Evolutionary conservation across 2,888 invertebrate genomes (phyloP).

Genomic region (Automeris io): DNA sequence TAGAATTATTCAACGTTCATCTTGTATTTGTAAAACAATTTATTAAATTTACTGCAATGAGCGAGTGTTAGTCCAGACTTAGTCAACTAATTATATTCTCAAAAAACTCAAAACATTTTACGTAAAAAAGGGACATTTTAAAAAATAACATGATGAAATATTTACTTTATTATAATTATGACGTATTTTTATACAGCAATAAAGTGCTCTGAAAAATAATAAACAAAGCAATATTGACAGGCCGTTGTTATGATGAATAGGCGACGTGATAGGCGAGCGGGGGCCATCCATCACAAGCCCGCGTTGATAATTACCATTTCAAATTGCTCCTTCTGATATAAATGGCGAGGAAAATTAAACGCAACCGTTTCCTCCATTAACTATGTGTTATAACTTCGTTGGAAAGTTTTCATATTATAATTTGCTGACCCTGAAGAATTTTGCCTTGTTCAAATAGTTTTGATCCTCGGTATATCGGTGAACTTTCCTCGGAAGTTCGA

Average conservation of each 20-base stretch:
- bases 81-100: no score
- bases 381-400: constrained; percentile 11
- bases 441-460: not conserved
- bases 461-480: no score
- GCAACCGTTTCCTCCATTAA: constrained; percentile 27
- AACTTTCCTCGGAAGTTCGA: no score
- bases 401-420: constrained; percentile 5
- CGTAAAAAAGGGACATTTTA: no score
- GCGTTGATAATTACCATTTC: constrained; percentile 60
- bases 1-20: no score
- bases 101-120: no score
- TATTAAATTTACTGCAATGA: no score
- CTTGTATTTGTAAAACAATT: no score
- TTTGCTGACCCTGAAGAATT: constrained; percentile 5
- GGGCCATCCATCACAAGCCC: constrained; percentile 46
- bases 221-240: constrained; percentile 26
- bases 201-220: constrained; percentile 16
- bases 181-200: constrained; percentile 2
- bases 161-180: not conserved
- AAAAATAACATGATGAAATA: not conserved
- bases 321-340: constrained; percentile 48
- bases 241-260: constrained; percentile 38
- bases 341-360: constrained; percentile 40
- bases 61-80: no score
- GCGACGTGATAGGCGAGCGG: constrained; percentile 20